Base-by-base conservation (phyloP, 1,140 invertebrate genomes). In the Hyles euphorbiae region DNA sequence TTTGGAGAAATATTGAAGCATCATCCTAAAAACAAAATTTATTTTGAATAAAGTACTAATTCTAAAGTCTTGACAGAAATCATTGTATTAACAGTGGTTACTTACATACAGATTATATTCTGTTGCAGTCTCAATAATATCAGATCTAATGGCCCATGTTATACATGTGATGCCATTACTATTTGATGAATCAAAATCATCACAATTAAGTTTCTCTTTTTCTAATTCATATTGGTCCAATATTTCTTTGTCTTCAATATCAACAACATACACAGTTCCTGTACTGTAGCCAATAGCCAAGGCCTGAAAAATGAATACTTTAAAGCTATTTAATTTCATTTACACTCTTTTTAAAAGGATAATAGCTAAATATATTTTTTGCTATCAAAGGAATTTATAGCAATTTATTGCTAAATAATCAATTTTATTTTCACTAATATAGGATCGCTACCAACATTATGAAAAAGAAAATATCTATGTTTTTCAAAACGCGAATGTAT, bases 201-300 rank as follows among this genome's bases (percentile, higher is more conserved):
- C 81, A 12, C 65, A 63, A 70, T 72, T 90, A 53, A 40, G 4
- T 40, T 40, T 40, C 36, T 78, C 76, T 52, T 69, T 69, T 58
- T 85, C 90, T 62, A 92, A 89, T 54, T 92, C 88, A 60, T 93
- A 92, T 53, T 91, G 93, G 56, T 95, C 94, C 12, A 98, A 87
- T 36, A 94, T 91, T 69, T 95, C 94, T 71, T 96, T 96, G 74
- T 97, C 95, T 89, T 98, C 97, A 48, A 98, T 94, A 83, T 97
- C 95, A 53, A 96, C 90, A 5, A 98, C 90, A 12, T 93, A 91
- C 0, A 97, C 88, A 63, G 87, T 90, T 72, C 93, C 92, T 69
- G 92, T 92, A 80, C 90, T 93, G 63, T 94, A 96, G 72, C 90
- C 91, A 74, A 91, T 85, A 46, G 91, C 90, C 63, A 92, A 70